phyloP scores from a whole-genome alignment of 2,113 vertebrate genomes.

The Menura novaehollandiae region DNA sequence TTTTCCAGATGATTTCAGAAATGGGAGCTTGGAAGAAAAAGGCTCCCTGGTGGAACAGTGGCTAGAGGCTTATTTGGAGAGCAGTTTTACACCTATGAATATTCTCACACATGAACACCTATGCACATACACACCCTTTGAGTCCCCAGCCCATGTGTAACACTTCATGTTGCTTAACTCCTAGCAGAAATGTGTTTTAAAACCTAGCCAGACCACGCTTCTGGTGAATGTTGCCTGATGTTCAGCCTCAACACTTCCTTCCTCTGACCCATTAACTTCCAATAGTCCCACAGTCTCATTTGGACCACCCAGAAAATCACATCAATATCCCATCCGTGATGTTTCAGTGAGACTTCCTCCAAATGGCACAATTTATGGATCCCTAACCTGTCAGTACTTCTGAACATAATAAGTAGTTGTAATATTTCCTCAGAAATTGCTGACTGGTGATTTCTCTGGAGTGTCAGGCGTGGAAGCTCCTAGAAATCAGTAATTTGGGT shows the following conservation, averaged over 20 bases:
- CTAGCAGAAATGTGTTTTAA: background rate
- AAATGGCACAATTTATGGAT: background rate
- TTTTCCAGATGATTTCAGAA: background rate
- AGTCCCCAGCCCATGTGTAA: background rate
- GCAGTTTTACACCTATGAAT: background rate
- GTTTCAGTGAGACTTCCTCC: background rate
- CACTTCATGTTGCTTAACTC: background rate
- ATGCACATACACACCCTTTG: background rate
- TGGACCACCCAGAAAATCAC: background rate
- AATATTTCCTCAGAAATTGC: background rate
- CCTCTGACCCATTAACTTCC: background rate
- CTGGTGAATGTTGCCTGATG: background rate
- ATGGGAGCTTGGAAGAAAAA: background rate
- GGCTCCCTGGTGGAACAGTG: background rate
- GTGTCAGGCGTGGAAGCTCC: background rate
- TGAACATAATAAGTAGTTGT: background rate
- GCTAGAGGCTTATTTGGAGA: background rate
- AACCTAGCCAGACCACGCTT: background rate
- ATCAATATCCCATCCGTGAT: background rate
- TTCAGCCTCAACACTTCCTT: background rate
- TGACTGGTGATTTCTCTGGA: background rate
- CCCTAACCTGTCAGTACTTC: fast-evolving
- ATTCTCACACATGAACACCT: fast-evolving
- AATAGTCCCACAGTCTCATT: background rate
- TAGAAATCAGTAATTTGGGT: background rate